phyloP scores from a whole-genome alignment of 2,888 invertebrate genomes.

The Apotomis betuletana region DNA sequence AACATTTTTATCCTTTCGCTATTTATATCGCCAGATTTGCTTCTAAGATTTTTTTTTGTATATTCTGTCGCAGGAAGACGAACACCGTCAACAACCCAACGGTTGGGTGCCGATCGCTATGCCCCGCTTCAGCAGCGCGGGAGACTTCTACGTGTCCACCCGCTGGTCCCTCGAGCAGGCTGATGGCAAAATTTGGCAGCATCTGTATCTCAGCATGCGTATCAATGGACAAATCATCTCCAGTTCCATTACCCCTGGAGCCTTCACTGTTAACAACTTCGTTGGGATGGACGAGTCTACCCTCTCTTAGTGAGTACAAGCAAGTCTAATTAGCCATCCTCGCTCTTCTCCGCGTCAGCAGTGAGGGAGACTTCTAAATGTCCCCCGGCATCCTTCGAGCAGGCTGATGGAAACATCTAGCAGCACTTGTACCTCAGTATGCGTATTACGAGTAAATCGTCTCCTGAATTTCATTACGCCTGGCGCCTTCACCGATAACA shows the following conservation, averaged over 20 bases:
- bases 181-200: slow-evolving; percentile 80
- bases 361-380: slow-evolving; percentile 70
- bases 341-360: slow-evolving; percentile 82
- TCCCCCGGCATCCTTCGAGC: slow-evolving; percentile 68
- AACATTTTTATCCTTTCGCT: too few species aligned
- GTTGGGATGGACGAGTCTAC: slow-evolving; percentile 79
- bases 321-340: too few species aligned
- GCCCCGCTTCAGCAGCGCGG: slow-evolving; percentile 80
- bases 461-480: slow-evolving; percentile 74
- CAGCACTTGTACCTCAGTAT: slow-evolving; percentile 72
- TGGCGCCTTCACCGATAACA: slow-evolving; percentile 85
- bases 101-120: slow-evolving; percentile 88
- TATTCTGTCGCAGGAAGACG: slow-evolving; percentile 65
- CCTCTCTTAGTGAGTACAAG: slow-evolving; percentile 64
- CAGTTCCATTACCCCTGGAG: slow-evolving; percentile 80
- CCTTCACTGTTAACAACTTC: slow-evolving; percentile 84
- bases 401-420: slow-evolving; percentile 78
- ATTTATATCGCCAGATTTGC: too few species aligned
- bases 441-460: slow-evolving; percentile 59
- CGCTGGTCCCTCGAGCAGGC: slow-evolving; percentile 70
- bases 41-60: not conserved
- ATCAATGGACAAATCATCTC: slow-evolving; percentile 61
- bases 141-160: slow-evolving; percentile 72
- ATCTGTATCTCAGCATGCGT: slow-evolving; percentile 68
- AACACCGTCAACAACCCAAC: slow-evolving; percentile 78